phyloP scores from a whole-genome alignment of 2,797 vertebrate species.

The Iguana delicatissima region DNA sequence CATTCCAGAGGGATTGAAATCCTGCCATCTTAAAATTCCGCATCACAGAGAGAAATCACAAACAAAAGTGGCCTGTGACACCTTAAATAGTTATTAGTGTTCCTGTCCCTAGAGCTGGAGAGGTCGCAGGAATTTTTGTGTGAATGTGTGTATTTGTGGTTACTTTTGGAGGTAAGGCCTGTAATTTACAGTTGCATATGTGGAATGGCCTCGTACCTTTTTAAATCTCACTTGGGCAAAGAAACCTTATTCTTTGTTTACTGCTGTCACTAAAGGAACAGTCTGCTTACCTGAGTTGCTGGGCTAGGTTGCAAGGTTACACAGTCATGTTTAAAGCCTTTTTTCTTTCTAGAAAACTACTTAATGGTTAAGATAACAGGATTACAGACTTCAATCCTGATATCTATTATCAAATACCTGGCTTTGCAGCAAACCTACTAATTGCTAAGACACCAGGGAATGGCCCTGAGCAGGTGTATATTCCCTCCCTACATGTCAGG shows the following conservation, averaged over 20 bases:
- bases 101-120: not conserved
- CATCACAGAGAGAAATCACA: not conserved
- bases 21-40: not conserved
- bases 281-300: not conserved
- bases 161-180: not conserved
- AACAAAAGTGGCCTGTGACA: not conserved
- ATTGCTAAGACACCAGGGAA: not conserved
- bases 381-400: not conserved
- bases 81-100: not conserved
- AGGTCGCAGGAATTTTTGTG: not conserved
- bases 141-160: not conserved
- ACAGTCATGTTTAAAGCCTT: not conserved
- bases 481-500: not conserved
- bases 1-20: not conserved
- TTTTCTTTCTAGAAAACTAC: not conserved
- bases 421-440: not conserved
- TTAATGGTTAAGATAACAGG: not conserved
- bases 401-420: not conserved
- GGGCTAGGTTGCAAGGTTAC: not conserved
- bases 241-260: not conserved
- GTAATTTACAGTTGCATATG: slow-evolving; percentile 1
- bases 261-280: not conserved
- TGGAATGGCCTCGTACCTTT: not conserved
- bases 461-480: not conserved
- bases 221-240: not conserved